Evolutionary conservation across 2,113 vertebrate species (phyloP).

Genomic region (Aegithalos caudatus): DNA sequence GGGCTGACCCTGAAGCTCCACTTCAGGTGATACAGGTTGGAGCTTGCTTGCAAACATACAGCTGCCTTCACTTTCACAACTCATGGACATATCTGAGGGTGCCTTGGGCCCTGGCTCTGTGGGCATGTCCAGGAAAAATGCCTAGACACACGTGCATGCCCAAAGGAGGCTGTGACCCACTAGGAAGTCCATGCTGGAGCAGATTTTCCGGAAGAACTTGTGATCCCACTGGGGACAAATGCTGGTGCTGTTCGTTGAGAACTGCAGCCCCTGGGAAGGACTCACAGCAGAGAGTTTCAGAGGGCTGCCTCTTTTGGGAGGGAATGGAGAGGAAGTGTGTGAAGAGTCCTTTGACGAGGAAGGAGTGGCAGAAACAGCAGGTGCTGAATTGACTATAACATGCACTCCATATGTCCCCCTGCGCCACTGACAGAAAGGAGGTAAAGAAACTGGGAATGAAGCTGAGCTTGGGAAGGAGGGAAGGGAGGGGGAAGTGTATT

Average conservation of each 20-base stretch:
- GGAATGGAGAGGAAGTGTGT: not conserved
- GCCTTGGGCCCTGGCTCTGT: not conserved
- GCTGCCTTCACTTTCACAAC: not conserved
- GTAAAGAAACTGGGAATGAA: not conserved
- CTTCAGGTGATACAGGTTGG: not conserved
- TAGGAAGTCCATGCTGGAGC: too few species aligned
- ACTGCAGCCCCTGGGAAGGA: not conserved
- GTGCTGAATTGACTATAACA: not conserved
- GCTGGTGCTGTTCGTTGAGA: not conserved
- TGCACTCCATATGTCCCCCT: accelerated
- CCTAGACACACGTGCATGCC: too few species aligned
- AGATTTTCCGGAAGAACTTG: not conserved
- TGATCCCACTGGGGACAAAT: not conserved
- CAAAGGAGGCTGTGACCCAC: not conserved
- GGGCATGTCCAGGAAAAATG: not conserved
- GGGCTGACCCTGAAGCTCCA: not conserved
- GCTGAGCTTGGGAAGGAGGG: not conserved
- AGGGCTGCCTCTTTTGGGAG: not conserved
- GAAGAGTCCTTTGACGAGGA: not conserved
- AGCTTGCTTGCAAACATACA: accelerated
- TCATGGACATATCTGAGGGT: accelerated
- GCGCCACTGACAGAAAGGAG: not conserved
- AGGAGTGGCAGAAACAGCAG: not conserved
- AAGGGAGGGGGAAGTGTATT: not conserved
- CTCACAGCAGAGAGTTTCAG: not conserved